Evolutionary conservation across 1,140 invertebrate genomes (phyloP), one percentile per base, ranked within the genome.

Genomic region (Brachionus koreanus): DNA sequence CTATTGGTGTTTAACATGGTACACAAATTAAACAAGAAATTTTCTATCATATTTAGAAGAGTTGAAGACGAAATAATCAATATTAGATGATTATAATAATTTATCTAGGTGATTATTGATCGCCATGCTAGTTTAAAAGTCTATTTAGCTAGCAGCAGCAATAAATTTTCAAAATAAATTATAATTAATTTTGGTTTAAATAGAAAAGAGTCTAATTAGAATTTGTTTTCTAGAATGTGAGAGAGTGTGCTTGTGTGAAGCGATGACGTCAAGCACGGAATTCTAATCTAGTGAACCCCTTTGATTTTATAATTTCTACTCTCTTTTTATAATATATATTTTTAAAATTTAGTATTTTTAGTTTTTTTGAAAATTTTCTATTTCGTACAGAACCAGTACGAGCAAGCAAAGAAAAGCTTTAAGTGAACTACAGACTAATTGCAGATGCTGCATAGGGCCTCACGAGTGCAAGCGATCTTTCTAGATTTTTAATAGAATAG

Each of bases 341-440:
- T 74, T 46, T 74, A 46, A 74, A 74, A 46, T 74, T 74, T 46
- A 74, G 42, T 46, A 74, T 74, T 74, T 74, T 74, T 74, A 74
- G 39, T 74, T 74, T 74, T 74, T 74, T 74, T 49, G 16, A 57
- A 57, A 57, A 57, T 23, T 57, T 57, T 57, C 49, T 23, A 57
- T 7, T 57, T 57, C 16, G 49, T 57, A 57, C 49, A 57, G 49
- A 57, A 57, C 5, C 16, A 57, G 49, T 16, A 16, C 49, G 7
- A 57, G 49, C 5, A 42, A 42, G 39, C 39, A 13, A 42, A 42
- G 7, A 57, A 57, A 57, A 19, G n/a, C 19, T 57, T 57, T 7
- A 1, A 13, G 6, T 42, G 39, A 42, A 5, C 7, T 7, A 42
- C 39, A 42, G 1, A 42, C 19, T 57, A 57, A n/a, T 5, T 57